A percentile compares a stretch with the other conserved stretches of the same genome.
Evolutionary conservation across 2,888 invertebrate genomes (phyloP).

Genomic region (Adelognathus sp.): DNA sequence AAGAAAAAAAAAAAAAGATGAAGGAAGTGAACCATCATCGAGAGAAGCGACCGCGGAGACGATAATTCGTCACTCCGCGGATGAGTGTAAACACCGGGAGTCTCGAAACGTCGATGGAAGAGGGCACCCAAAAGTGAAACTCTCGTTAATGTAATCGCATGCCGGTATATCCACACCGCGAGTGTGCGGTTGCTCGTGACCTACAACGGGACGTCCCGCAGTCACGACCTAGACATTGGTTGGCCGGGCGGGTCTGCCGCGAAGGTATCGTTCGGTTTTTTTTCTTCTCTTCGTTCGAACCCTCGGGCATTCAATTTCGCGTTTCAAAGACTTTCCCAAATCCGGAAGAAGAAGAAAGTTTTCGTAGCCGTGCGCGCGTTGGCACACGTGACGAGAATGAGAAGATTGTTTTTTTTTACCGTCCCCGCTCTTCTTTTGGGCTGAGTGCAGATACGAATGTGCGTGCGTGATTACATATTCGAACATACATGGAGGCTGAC

Average conservation of each 20-base stretch:
- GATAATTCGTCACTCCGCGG: not conserved
- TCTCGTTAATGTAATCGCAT: slow-evolving; percentile 8
- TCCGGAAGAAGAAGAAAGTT: slow-evolving; percentile 55
- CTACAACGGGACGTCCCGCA: slow-evolving; percentile 55
- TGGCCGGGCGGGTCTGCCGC: not conserved
- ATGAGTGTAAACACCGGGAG: not conserved
- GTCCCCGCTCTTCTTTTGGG: not conserved
- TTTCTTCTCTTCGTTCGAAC: not conserved
- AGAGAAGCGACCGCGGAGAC: not conserved
- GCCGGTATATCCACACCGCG: not conserved
- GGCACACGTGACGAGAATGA: slow-evolving; percentile 42
- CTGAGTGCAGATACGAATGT: not conserved
- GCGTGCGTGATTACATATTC: too few species aligned
- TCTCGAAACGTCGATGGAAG: not conserved
- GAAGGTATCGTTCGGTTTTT: not conserved
- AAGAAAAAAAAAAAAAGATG: not conserved
- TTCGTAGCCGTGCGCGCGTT: slow-evolving; percentile 32
- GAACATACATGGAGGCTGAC: not conserved
- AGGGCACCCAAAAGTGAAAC: slow-evolving; percentile 46
- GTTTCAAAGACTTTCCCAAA: slow-evolving; percentile 58
- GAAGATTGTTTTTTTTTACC: not conserved
- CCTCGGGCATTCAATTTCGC: slow-evolving; percentile 34
- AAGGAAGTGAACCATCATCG: not conserved
- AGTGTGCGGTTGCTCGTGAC: slow-evolving; percentile 51
- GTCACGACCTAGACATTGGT: slow-evolving; percentile 74